Percentiles rank a stretch among this genome's conserved stretches.
Conservation (phyloP, 2,888 invertebrate genomes). For the Nemotelus nigrinus region DNA sequence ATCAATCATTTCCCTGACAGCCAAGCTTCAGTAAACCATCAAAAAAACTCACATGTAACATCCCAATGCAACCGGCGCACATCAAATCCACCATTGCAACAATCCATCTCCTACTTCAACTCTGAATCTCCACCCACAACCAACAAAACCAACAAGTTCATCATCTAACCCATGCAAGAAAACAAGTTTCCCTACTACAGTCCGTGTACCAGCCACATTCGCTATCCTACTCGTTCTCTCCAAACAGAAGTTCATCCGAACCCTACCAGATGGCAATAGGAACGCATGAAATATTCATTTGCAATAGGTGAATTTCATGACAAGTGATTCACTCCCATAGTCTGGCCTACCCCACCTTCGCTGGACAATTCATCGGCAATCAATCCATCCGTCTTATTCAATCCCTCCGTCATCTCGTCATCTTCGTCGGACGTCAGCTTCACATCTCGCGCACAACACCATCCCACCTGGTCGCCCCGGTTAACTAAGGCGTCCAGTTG, state of each 20-base stretch:
- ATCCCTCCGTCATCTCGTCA: background rate
- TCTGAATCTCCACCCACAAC: constrained; percentile 37
- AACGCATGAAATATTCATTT: constrained; percentile 5
- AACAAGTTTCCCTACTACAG: constrained; percentile 21
- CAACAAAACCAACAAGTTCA: background rate
- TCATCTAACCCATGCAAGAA: background rate
- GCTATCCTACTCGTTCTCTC: background rate
- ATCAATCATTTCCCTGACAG: constrained; percentile 26
- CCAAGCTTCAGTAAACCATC: constrained; percentile 14
- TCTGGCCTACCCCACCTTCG: background rate
- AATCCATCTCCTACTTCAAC: background rate
- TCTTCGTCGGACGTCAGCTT: background rate
- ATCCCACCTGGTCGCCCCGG: background rate
- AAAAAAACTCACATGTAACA: background rate
- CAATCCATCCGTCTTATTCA: constrained; percentile 36
- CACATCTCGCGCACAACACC: background rate
- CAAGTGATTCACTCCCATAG: constrained; percentile 15
- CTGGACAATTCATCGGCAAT: background rate
- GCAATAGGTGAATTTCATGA: constrained; percentile 8
- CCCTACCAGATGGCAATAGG: constrained; percentile 24
- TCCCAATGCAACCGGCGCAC: constrained; percentile 1
- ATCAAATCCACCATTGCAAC: constrained; percentile 36
- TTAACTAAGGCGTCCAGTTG: background rate
- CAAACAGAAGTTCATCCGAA: constrained; percentile 26
- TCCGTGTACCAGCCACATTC: background rate